Evolutionary conservation across 92 coral and sea anemone species (phyloP).

Genomic region (Anthopleura xanthogrammica): DNA sequence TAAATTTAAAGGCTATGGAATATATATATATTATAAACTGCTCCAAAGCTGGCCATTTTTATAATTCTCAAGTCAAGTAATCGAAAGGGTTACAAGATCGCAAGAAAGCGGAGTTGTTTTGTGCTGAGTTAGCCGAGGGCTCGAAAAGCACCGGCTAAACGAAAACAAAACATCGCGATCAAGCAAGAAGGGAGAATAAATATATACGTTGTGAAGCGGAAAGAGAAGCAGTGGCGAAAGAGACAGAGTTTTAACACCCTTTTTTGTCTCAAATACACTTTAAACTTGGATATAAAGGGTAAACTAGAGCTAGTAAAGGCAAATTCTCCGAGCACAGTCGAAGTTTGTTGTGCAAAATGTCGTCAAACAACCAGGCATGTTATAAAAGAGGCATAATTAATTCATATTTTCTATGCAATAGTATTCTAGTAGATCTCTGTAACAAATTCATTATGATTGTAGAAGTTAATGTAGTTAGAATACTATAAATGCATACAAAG

Average conservation of each 20-base stretch:
- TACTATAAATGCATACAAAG: background rate
- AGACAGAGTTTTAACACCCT: constrained; percentile 26
- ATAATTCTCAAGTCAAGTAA: constrained; percentile 27
- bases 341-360: constrained; percentile 23
- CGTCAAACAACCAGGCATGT: constrained; percentile 24
- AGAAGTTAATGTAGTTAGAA: background rate
- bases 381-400: constrained; percentile 37
- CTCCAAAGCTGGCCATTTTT: constrained; percentile 28
- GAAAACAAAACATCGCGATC: constrained; percentile 31
- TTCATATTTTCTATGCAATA: constrained; percentile 27
- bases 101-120: constrained; percentile 8
- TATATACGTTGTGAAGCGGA: constrained; percentile 14
- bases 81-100: constrained; percentile 16
- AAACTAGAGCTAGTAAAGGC: background rate
- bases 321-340: background rate
- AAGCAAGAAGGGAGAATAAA: constrained; percentile 10
- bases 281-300: background rate
- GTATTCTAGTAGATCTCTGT: constrained; percentile 10
- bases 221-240: background rate
- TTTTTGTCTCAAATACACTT: background rate
- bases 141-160: constrained; percentile 30
- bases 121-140: constrained; percentile 16
- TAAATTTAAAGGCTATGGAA: constrained; percentile 22
- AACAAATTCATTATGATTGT: background rate
- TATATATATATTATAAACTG: constrained; percentile 27